A percentile compares a stretch with the other conserved stretches of the same genome.
These are phyloP conservation scores for Thecocarcelia acutangulata DNA, from an alignment of 2,888 invertebrate species.

Conservation along the genomic window DNA sequence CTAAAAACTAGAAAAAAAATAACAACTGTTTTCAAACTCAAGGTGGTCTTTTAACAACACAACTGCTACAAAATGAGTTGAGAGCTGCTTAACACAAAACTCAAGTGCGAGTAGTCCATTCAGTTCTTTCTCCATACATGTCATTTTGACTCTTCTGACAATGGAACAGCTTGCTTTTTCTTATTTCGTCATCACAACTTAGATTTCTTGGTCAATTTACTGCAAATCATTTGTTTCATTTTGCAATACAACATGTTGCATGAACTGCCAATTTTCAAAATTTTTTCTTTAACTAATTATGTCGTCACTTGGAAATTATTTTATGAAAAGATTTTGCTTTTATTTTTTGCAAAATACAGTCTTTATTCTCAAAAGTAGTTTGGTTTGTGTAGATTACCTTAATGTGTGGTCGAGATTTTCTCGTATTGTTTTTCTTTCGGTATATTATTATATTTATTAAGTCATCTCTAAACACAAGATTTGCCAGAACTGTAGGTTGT, in stretches of 20 bases:
- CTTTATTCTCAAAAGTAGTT: background rate
- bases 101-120: slow-evolving; percentile 39
- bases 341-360: background rate
- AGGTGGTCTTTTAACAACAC: slow-evolving; percentile 34
- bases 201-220: slow-evolving; percentile 62
- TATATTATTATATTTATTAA: slow-evolving; percentile 41
- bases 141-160: slow-evolving; percentile 13
- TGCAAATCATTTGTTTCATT: slow-evolving; percentile 30
- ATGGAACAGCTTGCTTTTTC: slow-evolving; percentile 50
- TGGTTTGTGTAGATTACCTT: slow-evolving; percentile 10
- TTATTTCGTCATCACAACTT: slow-evolving; percentile 41
- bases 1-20: background rate
- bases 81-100: background rate
- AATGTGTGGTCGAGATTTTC: slow-evolving; percentile 56
- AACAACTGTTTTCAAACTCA: background rate
- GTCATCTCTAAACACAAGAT: slow-evolving; percentile 30
- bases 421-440: background rate
- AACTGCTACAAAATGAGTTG: background rate
- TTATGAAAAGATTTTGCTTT: background rate
- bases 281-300: slow-evolving; percentile 47
- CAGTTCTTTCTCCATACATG: slow-evolving; percentile 3
- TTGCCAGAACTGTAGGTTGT: background rate
- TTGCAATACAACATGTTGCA: slow-evolving; percentile 20
- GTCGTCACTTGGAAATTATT: slow-evolving; percentile 35
- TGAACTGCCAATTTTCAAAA: slow-evolving; percentile 1